Conservation (phyloP, 2,113 vertebrate genomes). For the Corydoras sp. region DNA sequence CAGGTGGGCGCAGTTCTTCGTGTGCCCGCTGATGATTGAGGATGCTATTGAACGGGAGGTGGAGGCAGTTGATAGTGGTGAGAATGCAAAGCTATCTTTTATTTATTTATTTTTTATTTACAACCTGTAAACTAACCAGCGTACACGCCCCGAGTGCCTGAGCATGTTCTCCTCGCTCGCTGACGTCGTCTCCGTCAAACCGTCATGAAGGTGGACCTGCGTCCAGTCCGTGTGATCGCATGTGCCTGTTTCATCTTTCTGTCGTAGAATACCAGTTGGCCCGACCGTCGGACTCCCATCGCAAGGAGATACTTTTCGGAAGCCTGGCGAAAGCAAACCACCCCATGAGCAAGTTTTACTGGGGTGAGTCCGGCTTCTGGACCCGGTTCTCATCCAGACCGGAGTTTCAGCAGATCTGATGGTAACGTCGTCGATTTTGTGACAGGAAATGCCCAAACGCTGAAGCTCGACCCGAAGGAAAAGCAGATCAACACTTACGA, state of each 20-base stretch:
- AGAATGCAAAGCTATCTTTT: constrained; percentile 42
- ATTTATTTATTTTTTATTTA: background rate
- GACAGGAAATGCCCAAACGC: constrained; percentile 87
- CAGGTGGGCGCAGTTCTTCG: constrained; percentile 98
- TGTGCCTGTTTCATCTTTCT: background rate
- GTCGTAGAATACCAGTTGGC: constrained; percentile 84
- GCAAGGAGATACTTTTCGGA: constrained; percentile 93
- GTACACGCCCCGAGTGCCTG: background rate
- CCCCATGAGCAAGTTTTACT: constrained; percentile 95
- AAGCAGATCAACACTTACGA: constrained; percentile 84
- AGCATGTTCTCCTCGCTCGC: background rate
- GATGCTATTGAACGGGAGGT: constrained; percentile 93
- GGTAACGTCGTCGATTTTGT: constrained; percentile 7
- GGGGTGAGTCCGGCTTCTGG: constrained; percentile 70
- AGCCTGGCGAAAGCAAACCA: constrained; percentile 85
- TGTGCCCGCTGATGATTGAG: constrained; percentile 90
- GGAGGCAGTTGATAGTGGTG: constrained; percentile 95
- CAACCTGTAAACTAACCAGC: background rate
- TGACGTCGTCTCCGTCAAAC: too few species aligned
- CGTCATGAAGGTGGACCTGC: background rate
- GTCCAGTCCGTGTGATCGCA: background rate
- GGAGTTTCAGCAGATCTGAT: background rate
- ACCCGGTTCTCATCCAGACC: background rate
- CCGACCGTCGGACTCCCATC: constrained; percentile 84
- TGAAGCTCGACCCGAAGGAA: constrained; percentile 82